Conservation (phyloP, 2,113 vertebrate genomes). For the Grus americana region DNA sequence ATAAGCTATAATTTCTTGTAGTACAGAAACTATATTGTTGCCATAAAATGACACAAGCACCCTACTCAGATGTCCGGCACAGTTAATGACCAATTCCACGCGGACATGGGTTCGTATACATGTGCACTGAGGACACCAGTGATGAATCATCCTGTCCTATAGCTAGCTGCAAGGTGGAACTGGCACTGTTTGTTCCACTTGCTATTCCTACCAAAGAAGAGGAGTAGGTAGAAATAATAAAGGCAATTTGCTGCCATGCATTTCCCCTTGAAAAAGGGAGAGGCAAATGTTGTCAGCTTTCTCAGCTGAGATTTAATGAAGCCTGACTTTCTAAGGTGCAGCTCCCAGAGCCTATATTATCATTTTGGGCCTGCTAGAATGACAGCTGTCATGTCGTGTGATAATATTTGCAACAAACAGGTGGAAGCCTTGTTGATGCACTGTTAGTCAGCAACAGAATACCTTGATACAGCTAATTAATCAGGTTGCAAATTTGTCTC, state of each 20-base stretch:
- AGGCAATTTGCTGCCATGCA: background rate
- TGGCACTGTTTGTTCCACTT: background rate
- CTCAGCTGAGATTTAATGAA: background rate
- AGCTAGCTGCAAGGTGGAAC: background rate
- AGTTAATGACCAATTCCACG: background rate
- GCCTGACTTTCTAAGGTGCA: background rate
- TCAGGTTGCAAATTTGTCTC: background rate
- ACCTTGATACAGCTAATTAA: background rate
- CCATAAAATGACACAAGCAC: background rate
- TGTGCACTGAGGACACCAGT: background rate
- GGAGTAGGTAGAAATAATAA: background rate
- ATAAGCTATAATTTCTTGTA: background rate
- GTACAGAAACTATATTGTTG: background rate
- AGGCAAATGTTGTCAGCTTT: background rate
- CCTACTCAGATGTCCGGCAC: background rate
- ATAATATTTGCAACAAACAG: background rate
- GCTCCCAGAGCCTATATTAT: background rate
- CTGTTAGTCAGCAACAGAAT: background rate
- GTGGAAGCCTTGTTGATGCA: background rate
- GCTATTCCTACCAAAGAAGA: background rate
- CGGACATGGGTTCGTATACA: background rate
- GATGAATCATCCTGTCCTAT: background rate
- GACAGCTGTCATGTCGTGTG: background rate
- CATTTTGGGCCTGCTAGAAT: background rate
- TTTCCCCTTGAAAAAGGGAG: background rate